phyloP scores from a whole-genome alignment of 2,113 vertebrate genomes.

The Falcunculus frontatus region DNA sequence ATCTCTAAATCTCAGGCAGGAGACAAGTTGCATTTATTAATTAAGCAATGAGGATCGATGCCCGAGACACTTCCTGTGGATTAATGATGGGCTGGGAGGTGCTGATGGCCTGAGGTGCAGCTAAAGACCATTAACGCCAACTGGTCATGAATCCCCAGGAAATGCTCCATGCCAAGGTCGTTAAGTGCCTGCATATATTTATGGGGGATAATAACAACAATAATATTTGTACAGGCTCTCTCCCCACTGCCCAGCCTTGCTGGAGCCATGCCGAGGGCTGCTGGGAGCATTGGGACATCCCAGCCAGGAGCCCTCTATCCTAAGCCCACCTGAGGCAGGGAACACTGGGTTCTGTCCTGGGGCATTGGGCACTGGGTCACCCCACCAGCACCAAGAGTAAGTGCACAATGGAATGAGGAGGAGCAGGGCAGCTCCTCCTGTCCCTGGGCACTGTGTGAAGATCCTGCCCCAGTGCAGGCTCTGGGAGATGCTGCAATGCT shows the following conservation, averaged over 20 bases:
- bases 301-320: background rate
- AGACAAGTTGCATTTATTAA: constrained; percentile 69
- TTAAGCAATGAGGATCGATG: constrained; percentile 77
- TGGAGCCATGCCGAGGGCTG: background rate
- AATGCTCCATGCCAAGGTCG: constrained; percentile 72
- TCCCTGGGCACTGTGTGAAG: background rate
- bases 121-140: constrained; percentile 77
- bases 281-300: background rate
- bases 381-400: background rate
- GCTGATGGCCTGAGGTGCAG: constrained; percentile 74
- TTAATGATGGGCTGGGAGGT: constrained; percentile 76
- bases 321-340: background rate
- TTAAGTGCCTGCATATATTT: constrained; percentile 64
- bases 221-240: constrained; percentile 15
- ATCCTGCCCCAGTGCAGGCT: background rate
- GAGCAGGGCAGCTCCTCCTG: background rate
- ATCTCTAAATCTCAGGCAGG: constrained; percentile 43
- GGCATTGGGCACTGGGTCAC: rapidly evolving
- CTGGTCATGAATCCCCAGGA: constrained; percentile 77
- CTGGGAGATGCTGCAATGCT: rapidly evolving
- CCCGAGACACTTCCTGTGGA: constrained; percentile 74
- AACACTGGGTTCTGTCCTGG: background rate
- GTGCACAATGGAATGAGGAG: rapidly evolving
- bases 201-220: constrained; percentile 46
- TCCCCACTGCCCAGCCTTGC: background rate